Evolutionary conservation across 1,140 invertebrate species (phyloP), one percentile per base, ranked within the genome.

Genomic region (Metaphire vulgaris): DNA sequence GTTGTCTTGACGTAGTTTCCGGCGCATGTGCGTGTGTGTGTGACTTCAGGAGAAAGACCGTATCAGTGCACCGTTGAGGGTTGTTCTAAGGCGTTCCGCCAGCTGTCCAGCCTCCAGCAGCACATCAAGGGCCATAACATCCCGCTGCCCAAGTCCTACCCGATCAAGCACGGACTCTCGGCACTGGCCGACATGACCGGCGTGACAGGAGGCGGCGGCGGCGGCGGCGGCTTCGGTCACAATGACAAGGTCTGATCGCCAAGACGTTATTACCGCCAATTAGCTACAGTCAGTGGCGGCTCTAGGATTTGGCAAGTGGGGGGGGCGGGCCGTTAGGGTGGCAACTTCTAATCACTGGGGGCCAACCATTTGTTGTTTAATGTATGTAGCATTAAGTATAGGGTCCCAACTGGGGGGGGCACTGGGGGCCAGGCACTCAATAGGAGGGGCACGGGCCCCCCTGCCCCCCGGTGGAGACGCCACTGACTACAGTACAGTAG

Each of bases 11-110:
- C n/a, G n/a, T n/a, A n/a, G n/a, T n/a, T n/a, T n/a, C n/a, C n/a
- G n/a, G n/a, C n/a, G n/a, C n/a, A n/a, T n/a, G n/a, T n/a, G n/a
- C n/a, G n/a, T n/a, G n/a, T n/a, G n/a, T n/a, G n/a, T n/a, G n/a
- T 2, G 2, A 14, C 28, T 28, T 69, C 67, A 73, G 96, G 95
- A 83, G 95, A 97, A 88, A 90, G 95, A 80, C 96, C 96, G 14
- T 98, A 97, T 89, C 94, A 96, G 88, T 98, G 96, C 87, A 93
- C 96, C 84, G 89, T 97, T 81, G 93, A 94, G 33, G 94, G 97
- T 83, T 98, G 96, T 87, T 94, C 94, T 31, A 89, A 95, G 81
- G 94, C 95, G 76, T 98, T 98, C 88, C 97, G 97, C 84, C 96
- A 98, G 88, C 89, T 98, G 81, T 97, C 95, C 33, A 98, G 98